Evolutionary conservation across 2,888 invertebrate genomes (phyloP), one percentile per base, ranked within the genome.

Genomic region (Rhagophthalmus giganteus): DNA sequence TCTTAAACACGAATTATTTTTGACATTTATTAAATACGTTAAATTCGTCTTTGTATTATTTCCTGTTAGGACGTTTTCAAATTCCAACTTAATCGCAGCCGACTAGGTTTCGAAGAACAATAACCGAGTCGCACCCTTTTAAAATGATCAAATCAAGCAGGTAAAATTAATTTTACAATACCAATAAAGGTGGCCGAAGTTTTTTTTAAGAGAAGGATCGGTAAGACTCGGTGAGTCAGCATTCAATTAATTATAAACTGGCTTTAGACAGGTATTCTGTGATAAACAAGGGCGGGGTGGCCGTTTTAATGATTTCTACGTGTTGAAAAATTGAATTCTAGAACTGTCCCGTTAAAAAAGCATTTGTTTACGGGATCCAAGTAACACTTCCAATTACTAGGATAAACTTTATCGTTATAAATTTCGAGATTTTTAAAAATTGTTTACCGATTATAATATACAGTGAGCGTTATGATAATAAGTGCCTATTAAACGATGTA

Each of bases 401-500:
- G n/a, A n/a, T n/a, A n/a, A n/a, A n/a, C n/a, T n/a, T n/a, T n/a
- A n/a, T n/a, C n/a, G n/a, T n/a, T n/a, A n/a, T n/a, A n/a, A n/a
- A n/a, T n/a, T n/a, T n/a, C n/a, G n/a, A n/a, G n/a, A n/a, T n/a
- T n/a, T n/a, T n/a, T n/a, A 8, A 14, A 20, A 9, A 28, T 28
- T 39, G 12, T 12, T 37, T 39, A n/a, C 16, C 28, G 24, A 40
- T 34, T 20, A 15, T 7, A 15, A 13, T 34, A 16, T 32, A 32
- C 35, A 41, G 31, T 37, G n/a, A n/a, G n/a, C n/a, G n/a, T n/a
- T n/a, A n/a, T n/a, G n/a, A n/a, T n/a, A 30, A 33, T 34, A 59
- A 70, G 69, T 67, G 67, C 67, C 69, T 66, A 71, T 71, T 70
- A 70, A 62, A 61, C 61, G 49, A 65, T 63, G 62, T 61, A 67